Evolutionary conservation across 2,797 vertebrate species (phyloP).

Genomic region (Simalia tracyae): DNA sequence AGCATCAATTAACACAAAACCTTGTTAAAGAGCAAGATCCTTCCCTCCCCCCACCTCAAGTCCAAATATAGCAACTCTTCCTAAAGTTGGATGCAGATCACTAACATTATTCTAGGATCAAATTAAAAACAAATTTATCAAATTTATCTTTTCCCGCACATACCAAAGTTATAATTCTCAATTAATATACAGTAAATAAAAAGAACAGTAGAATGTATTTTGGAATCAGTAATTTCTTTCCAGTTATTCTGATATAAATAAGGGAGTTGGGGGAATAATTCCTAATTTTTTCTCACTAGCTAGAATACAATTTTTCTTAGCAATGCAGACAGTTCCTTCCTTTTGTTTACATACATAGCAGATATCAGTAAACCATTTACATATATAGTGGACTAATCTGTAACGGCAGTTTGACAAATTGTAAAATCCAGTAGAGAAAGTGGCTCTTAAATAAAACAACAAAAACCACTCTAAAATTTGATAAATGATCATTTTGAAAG

Average conservation of each 20-base stretch:
- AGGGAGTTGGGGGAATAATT: constrained; percentile 45
- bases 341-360: neutral
- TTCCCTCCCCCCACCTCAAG: neutral
- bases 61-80: neutral
- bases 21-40: neutral
- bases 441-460: constrained; percentile 42
- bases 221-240: constrained; percentile 50
- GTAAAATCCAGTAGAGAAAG: neutral
- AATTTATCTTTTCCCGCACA: neutral
- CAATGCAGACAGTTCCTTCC: constrained; percentile 49
- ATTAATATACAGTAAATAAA: neutral
- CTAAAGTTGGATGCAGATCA: neutral
- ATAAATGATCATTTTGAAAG: constrained; percentile 46
- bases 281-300: constrained; percentile 52
- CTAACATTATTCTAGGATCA: neutral
- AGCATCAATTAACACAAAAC: neutral
- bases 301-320: constrained; percentile 58
- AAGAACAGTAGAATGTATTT: constrained; percentile 37
- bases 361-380: constrained; percentile 32
- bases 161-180: neutral
- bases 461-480: constrained; percentile 38
- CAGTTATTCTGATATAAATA: constrained; percentile 57
- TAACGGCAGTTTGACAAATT: constrained; percentile 52
- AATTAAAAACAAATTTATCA: neutral
- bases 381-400: constrained; percentile 32